Evolutionary conservation across 2,888 invertebrate species (phyloP), one percentile per base, ranked within the genome.

Genomic region (Theodoxus fluviatilis): DNA sequence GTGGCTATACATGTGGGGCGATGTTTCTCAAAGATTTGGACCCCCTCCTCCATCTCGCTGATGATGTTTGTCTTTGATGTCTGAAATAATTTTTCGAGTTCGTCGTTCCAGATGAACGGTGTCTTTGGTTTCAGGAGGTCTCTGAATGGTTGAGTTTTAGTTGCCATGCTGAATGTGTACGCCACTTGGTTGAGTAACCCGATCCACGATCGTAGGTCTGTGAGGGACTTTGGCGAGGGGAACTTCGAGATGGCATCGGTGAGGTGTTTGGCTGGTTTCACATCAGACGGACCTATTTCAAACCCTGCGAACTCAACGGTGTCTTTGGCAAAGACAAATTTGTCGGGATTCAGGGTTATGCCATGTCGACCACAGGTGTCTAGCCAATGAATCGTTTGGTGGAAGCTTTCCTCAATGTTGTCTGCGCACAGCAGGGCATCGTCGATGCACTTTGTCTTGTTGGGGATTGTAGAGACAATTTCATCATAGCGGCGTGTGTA

Each of bases 361-460:
- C 76, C 79, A 69, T 77, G 57, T 28, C 67, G 22, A 25, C 76
- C 75, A 65, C 78, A 79, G 0, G 70, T 71, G 52, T 78, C 74
- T 2, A 76, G 74, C 76, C 75, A 79, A 15, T 71, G 15, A 22
- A 22, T 40, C 47, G 78, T 71, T 61, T 75, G 79, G n/a, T n/a
- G n/a, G n/a, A n/a, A n/a, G n/a, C n/a, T n/a, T n/a, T n/a, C n/a
- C n/a, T n/a, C n/a, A n/a, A n/a, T n/a, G n/a, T n/a, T n/a, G n/a
- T n/a, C n/a, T n/a, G n/a, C n/a, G 76, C 76, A 78, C 2, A 79
- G 65, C 0, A 77, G 72, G 55, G 71, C 66, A 47, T 76, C 74
- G 37, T 79, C 77, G 7, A 77, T 49, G 47, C 79, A 77, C 52
- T 80, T 80, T 9, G 76, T 80, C 33, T 80, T 79, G 57, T 76